phyloP scores from a whole-genome alignment of 2,888 invertebrate genomes.

The Thera obeliscata region DNA sequence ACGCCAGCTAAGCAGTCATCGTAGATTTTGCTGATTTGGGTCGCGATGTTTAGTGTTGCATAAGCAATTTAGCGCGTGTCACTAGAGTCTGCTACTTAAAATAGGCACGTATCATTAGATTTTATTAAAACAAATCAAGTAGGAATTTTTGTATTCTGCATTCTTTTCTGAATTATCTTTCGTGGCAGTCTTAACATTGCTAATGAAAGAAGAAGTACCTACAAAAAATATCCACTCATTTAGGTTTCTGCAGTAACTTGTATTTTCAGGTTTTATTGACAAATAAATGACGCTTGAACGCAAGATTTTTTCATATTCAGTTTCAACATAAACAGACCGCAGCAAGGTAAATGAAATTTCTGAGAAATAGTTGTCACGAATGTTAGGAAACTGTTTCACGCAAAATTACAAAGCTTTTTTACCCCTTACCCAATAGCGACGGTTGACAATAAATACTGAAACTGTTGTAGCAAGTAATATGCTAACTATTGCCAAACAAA shows the following conservation, averaged over 20 bases:
- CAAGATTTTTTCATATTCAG: constrained; percentile 43
- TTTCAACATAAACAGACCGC: constrained; percentile 54
- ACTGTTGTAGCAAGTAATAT: not conserved
- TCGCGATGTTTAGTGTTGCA: constrained; percentile 51
- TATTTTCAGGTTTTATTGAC: constrained; percentile 19
- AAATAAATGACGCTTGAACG: constrained; percentile 25
- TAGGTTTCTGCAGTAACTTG: not conserved
- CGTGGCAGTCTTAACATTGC: not conserved
- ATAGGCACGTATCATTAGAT: constrained; percentile 19
- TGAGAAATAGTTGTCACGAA: constrained; percentile 71
- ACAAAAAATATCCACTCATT: not conserved
- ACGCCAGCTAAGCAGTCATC: constrained; percentile 51
- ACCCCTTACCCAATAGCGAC: not conserved
- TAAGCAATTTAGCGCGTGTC: constrained; percentile 29
- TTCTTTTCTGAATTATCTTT: not conserved
- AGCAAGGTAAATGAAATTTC: constrained; percentile 55
- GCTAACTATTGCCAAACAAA: not conserved
- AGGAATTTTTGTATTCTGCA: not conserved
- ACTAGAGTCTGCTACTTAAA: constrained; percentile 7
- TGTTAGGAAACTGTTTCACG: constrained; percentile 65
- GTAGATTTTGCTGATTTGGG: constrained; percentile 60
- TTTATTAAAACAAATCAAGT: constrained; percentile 11
- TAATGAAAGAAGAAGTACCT: not conserved
- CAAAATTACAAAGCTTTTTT: constrained; percentile 47
- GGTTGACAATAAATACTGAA: not conserved